A percentile compares a stretch with the other conserved stretches of the same genome.
phyloP scores from a whole-genome alignment of 2,113 vertebrate species.

The Antigone vipio region DNA sequence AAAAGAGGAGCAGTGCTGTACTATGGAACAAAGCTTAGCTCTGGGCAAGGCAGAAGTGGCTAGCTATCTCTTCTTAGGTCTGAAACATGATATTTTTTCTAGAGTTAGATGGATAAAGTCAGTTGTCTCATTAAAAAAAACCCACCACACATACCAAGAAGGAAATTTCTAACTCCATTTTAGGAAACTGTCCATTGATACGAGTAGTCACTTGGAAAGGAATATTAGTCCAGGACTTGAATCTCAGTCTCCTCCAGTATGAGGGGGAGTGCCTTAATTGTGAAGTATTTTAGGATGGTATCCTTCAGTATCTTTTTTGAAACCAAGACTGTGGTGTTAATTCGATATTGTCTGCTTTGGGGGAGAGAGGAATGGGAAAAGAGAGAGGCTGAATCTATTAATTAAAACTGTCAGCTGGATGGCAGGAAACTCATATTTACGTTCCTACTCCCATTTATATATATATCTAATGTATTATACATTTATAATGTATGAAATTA shows the following conservation, averaged over 20 bases:
- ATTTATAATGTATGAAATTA: not conserved
- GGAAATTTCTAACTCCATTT: not conserved
- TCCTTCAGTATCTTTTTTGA: not conserved
- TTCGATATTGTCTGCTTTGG: not conserved
- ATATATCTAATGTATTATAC: not conserved
- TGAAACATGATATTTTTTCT: not conserved
- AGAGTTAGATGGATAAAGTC: not conserved
- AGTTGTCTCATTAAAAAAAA: not conserved
- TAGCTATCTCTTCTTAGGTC: not conserved
- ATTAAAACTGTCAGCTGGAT: not conserved
- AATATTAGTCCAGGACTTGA: not conserved
- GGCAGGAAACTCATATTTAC: not conserved
- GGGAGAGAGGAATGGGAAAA: not conserved
- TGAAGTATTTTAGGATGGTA: not conserved
- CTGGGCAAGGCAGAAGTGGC: not conserved
- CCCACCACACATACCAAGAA: not conserved
- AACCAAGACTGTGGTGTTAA: not conserved
- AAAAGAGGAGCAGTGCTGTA: not conserved
- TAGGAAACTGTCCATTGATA: not conserved
- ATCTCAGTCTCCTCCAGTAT: not conserved
- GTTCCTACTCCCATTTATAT: not conserved
- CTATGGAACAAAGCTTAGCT: not conserved
- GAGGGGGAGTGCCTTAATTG: not conserved
- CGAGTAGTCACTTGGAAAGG: not conserved
- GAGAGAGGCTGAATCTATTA: not conserved